Evolutionary conservation across 2,113 vertebrate genomes (phyloP).

Genomic region (Thermophis baileyi): DNA sequence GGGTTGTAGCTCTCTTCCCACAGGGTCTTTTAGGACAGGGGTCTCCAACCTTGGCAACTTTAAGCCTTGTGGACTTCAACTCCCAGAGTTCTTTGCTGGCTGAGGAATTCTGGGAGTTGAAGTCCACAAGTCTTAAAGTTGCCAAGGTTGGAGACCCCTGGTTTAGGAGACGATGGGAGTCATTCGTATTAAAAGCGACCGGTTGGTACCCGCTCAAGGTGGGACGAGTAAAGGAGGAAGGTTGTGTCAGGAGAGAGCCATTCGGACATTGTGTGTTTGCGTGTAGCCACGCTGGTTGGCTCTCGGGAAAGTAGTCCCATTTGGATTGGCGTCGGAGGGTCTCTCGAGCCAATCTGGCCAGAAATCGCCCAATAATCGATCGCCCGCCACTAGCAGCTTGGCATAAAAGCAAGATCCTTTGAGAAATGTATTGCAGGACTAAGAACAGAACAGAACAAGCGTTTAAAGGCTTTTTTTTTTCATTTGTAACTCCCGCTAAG

Average conservation of each 20-base stretch:
- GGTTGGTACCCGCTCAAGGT: neutral
- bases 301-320: neutral
- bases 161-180: no score
- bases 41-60: no score
- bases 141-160: no score
- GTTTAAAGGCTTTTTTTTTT: no score
- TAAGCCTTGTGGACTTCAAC: no score
- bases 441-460: no score
- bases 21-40: no score
- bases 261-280: neutral
- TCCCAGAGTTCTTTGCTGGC: no score
- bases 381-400: neutral
- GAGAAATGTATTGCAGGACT: neutral
- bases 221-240: neutral
- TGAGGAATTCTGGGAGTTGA: no score
- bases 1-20: no score
- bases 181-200: neutral
- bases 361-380: neutral
- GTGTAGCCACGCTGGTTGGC: neutral
- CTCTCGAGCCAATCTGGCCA: neutral
- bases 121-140: no score
- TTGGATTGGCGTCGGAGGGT: neutral
- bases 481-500: neutral
- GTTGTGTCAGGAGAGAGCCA: neutral
- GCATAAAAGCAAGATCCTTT: neutral